Evolutionary conservation across 1,140 invertebrate genomes (phyloP), one percentile per base, ranked within the genome.

Genomic region (Amyelois transitella): DNA sequence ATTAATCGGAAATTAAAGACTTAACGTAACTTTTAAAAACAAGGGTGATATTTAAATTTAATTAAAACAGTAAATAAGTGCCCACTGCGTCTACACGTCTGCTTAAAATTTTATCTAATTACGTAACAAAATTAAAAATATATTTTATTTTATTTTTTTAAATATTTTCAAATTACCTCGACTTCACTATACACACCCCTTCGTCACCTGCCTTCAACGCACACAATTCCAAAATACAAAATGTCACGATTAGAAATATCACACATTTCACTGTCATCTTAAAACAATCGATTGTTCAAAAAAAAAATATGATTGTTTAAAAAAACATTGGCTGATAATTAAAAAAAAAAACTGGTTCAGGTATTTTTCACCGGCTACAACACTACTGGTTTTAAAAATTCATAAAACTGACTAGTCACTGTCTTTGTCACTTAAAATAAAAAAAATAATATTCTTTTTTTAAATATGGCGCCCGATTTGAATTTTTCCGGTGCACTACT

Each of bases 331-430:
- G 32, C 32, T 14, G 32, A 2, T 28, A 28, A 28, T 8, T 28
- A 24, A 24, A 24, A 24, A 24, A 24, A 24, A 38, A 38, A 38
- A 38, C 17, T 38, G 5, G 1, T 38, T 38, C 17, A n/a, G n/a
- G n/a, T n/a, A n/a, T n/a, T n/a, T n/a, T n/a, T n/a, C n/a, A n/a
- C n/a, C n/a, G n/a, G n/a, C n/a, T n/a, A n/a, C 10, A 10, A 32
- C 7, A 6, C 7, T 10, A 32, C 28, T 10, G 28, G 10, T 32
- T 6, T 6, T 10, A 10, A 32, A 32, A 32, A 10, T 12, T 32
- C 2, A n/a, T n/a, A 66, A 14, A 22, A 67, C 18, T 38, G 64
- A 20, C 56, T 47, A 32, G 32, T 6, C 53, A 55, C 53, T 55
- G 22, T 2, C 44, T 8, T 48, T 48, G 18, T 48, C 20, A 17